phyloP scores from a whole-genome alignment of 2,113 vertebrate species.

The Phaethon lepturus region DNA sequence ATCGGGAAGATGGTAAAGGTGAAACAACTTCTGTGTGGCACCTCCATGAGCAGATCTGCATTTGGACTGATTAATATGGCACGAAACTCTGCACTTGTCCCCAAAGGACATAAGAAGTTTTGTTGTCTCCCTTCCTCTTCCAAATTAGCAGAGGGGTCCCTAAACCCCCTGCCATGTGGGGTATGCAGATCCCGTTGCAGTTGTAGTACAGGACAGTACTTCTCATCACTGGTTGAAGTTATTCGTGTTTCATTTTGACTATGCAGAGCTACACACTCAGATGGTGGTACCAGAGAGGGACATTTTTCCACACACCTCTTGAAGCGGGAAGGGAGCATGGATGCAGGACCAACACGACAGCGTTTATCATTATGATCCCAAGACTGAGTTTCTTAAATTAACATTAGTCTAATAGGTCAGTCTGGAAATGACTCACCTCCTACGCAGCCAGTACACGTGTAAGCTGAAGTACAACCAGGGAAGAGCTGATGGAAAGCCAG shows the following conservation, averaged over 20 bases:
- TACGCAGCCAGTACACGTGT: accelerated
- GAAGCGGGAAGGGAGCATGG: not conserved
- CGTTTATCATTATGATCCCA: not conserved
- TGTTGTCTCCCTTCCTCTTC: not conserved
- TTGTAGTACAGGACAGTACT: not conserved
- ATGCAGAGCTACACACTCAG: not conserved
- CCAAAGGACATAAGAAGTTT: not conserved
- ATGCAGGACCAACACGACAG: not conserved
- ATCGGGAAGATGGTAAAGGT: not conserved
- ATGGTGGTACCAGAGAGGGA: too few species aligned
- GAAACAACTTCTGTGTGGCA: not conserved
- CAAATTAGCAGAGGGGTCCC: not conserved
- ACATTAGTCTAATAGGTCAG: not conserved
- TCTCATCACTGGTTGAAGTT: not conserved
- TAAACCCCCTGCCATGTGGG: not conserved
- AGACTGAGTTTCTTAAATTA: not conserved
- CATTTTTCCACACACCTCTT: not conserved
- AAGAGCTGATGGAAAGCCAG: not conserved
- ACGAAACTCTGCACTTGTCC: not conserved
- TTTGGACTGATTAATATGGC: too few species aligned
- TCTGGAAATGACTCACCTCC: not conserved
- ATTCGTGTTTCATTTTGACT: not conserved
- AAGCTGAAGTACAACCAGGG: not conserved
- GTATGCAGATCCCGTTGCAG: not conserved
- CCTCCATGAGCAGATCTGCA: not conserved